These are phyloP conservation scores for Austrofundulus limnaeus DNA, from an alignment of 2,113 vertebrate species.

Conservation along the genomic window DNA sequence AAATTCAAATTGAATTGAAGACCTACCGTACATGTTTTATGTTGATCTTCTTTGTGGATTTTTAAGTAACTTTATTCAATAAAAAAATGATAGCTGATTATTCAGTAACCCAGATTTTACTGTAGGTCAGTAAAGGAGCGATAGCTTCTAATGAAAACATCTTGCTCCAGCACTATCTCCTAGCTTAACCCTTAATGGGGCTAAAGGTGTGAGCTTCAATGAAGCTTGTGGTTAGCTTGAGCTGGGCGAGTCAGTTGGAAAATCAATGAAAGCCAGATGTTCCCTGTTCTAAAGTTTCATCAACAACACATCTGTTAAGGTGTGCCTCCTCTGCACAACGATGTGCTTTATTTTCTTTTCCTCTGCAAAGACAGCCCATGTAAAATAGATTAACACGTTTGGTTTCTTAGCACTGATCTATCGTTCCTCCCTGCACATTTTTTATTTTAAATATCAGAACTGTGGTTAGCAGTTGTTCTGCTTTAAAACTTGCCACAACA, in stretches of 20 bases:
- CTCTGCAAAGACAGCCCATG: constrained; percentile 19
- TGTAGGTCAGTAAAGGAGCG: no score
- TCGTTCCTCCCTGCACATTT: neutral
- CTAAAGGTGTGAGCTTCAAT: constrained; percentile 26
- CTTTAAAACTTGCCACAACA: constrained; percentile 1
- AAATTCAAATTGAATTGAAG: no score
- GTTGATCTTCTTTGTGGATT: no score
- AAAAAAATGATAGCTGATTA: no score
- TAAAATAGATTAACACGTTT: neutral
- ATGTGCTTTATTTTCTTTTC: no score
- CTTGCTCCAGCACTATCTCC: neutral
- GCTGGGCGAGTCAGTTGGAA: constrained; percentile 52
- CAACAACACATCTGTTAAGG: constrained; percentile 59
- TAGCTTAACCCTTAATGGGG: neutral
- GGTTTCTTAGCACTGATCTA: neutral
- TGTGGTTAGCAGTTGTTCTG: neutral
- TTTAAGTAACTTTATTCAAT: no score
- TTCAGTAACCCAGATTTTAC: no score
- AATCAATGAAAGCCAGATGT: constrained; percentile 64
- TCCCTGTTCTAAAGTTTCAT: constrained; percentile 48
- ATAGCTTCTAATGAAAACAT: no score
- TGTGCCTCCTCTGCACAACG: constrained; percentile 37
- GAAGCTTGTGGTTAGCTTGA: constrained; percentile 43
- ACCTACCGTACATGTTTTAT: no score
- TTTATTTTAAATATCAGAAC: neutral